These are phyloP conservation scores for Guaruba guarouba DNA, from an alignment of 2,113 vertebrate species.

Conservation along the genomic window DNA sequence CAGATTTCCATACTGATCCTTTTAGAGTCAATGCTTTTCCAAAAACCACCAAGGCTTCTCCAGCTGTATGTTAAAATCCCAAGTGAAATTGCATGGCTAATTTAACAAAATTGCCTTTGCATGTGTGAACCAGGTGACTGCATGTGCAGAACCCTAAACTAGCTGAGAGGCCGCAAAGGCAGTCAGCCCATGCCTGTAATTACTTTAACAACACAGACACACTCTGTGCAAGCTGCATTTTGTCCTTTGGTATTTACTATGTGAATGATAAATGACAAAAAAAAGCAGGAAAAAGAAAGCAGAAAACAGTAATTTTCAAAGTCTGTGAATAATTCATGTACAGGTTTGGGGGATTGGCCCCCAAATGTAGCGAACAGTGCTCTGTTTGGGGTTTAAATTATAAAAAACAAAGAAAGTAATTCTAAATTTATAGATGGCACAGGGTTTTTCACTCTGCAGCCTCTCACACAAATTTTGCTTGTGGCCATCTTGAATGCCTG, in stretches of 20 bases:
- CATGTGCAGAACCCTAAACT: neutral
- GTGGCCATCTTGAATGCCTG: slow-evolving; percentile 32
- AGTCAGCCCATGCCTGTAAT: neutral
- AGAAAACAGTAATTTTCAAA: neutral
- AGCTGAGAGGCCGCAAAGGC: neutral
- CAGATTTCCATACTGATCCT: neutral
- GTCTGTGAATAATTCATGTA: neutral
- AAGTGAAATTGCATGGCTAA: neutral
- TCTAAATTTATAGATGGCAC: neutral
- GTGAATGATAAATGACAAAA: neutral
- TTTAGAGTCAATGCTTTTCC: neutral
- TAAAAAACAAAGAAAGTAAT: neutral
- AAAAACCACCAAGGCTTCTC: neutral
- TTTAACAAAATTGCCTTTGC: neutral
- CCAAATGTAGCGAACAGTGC: neutral
- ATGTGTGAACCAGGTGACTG: neutral
- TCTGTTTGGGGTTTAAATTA: neutral
- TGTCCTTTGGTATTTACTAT: neutral
- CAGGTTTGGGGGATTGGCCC: neutral
- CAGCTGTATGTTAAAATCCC: neutral
- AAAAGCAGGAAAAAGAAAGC: neutral
- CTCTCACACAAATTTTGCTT: neutral
- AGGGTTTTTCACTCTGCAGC: neutral
- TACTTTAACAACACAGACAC: neutral
- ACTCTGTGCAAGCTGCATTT: neutral